A percentile compares a stretch with the other conserved stretches of the same genome.
phyloP scores from a whole-genome alignment of 1,140 invertebrate species.

The Capitella teleta region DNA sequence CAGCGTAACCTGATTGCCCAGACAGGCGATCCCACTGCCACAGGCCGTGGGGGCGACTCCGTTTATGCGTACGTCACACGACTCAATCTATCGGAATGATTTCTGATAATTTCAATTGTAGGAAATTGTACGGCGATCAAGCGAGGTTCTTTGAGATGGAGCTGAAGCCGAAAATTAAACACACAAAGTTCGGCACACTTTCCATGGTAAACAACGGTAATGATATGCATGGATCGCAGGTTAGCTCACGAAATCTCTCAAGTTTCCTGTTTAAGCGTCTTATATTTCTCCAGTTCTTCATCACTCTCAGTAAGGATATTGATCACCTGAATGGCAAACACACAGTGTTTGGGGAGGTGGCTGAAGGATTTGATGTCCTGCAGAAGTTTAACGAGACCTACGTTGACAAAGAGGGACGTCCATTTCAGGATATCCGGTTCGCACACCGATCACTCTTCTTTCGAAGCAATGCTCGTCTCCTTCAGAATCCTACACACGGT shows the following conservation, averaged over 20 bases:
- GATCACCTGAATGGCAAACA: slow-evolving; percentile 83
- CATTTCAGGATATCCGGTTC: slow-evolving; percentile 81
- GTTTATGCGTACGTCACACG: slow-evolving; percentile 36
- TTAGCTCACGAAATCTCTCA: slow-evolving; percentile 28
- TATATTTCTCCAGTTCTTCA: slow-evolving; percentile 70
- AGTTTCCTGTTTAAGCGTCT: neutral
- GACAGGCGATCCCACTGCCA: slow-evolving; percentile 90
- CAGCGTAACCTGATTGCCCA: slow-evolving; percentile 88
- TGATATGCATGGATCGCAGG: slow-evolving; percentile 77
- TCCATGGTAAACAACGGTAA: slow-evolving; percentile 94
- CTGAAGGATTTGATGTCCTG: slow-evolving; percentile 81
- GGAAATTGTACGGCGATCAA: slow-evolving; percentile 65
- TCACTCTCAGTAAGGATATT: slow-evolving; percentile 79
- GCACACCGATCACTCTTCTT: neutral
- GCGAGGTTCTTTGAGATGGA: slow-evolving; percentile 89
- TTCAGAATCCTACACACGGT: slow-evolving; percentile 90
- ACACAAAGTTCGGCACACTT: slow-evolving; percentile 70
- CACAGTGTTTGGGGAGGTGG: slow-evolving; percentile 88
- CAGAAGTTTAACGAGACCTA: slow-evolving; percentile 84
- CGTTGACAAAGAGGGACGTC: slow-evolving; percentile 78
- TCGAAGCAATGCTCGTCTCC: too few species aligned
- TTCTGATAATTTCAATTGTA: too few species aligned
- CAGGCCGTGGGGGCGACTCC: slow-evolving; percentile 82
- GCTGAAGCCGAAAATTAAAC: slow-evolving; percentile 78
- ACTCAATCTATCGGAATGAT: too few species aligned